A percentile compares a stretch with the other conserved stretches of the same genome.
Conservation (phyloP, 2,113 vertebrate species). For the Dicaeum eximium region DNA sequence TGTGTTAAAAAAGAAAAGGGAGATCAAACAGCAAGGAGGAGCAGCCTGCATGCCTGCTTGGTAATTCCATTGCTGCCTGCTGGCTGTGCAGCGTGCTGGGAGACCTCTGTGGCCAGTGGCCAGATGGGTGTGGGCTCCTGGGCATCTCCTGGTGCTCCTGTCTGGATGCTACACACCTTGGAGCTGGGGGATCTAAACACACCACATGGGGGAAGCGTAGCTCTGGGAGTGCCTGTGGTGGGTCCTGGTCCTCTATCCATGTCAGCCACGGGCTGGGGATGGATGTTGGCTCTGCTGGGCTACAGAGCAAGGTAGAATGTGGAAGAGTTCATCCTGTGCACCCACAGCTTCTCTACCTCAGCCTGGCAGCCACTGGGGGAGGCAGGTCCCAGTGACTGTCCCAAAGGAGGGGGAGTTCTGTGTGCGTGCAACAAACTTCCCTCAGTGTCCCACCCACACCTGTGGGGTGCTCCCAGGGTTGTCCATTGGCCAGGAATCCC, state of each 20-base stretch:
- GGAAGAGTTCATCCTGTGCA: background rate
- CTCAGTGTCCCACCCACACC: rapidly evolving
- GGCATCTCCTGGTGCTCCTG: background rate
- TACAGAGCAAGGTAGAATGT: rapidly evolving
- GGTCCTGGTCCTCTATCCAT: background rate
- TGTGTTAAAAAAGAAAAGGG: background rate
- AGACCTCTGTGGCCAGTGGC: background rate
- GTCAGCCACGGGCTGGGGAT: rapidly evolving
- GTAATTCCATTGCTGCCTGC: background rate
- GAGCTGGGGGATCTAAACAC: background rate
- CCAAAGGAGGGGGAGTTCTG: background rate
- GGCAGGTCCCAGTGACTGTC: background rate
- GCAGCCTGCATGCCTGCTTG: background rate
- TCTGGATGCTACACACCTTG: background rate
- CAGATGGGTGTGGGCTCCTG: background rate
- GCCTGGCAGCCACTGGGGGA: background rate
- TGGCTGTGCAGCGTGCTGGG: background rate
- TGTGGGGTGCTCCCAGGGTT: rapidly evolving
- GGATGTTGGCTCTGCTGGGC: background rate
- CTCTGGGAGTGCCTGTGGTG: rapidly evolving
- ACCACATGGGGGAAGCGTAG: rapidly evolving
- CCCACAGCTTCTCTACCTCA: background rate
- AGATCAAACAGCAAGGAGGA: background rate
- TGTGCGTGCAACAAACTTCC: background rate
- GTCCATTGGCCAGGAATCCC: background rate